Conservation (phyloP, 2,113 vertebrate species). For the Leptobrachium ailaonicum region DNA sequence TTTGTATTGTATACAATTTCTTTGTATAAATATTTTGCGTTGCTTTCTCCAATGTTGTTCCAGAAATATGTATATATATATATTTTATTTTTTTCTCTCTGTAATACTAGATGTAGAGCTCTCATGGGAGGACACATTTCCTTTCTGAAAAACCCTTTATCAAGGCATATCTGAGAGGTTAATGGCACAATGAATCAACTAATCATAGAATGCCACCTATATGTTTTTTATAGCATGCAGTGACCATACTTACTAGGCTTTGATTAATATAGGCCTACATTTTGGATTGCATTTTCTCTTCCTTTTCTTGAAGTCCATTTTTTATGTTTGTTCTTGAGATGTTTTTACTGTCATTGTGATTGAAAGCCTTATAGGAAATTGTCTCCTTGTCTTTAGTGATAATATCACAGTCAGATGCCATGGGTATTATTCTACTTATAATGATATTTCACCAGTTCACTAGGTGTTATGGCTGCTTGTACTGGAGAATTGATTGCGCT, state of each 20-base stretch:
- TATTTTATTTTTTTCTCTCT: too few relatives aligned
- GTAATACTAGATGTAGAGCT: too few relatives aligned
- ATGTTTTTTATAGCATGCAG: not conserved
- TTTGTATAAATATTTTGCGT: too few relatives aligned
- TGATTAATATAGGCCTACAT: not conserved
- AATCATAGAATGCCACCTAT: not conserved
- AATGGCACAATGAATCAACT: not conserved
- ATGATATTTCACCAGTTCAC: not conserved
- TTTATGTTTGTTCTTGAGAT: not conserved
- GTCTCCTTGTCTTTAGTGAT: not conserved
- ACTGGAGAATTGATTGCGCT: not conserved
- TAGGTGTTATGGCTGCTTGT: not conserved
- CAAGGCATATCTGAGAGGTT: not conserved
- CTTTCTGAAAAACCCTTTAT: not conserved
- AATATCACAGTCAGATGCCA: not conserved
- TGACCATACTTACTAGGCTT: not conserved
- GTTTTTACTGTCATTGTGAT: constrained; percentile 3
- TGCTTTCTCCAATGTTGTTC: too few relatives aligned
- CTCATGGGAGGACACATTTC: not conserved
- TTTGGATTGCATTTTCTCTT: not conserved
- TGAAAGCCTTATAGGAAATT: not conserved
- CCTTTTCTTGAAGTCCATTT: not conserved
- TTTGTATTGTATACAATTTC: too few relatives aligned
- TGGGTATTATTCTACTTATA: not conserved
- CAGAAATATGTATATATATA: too few relatives aligned